phyloP scores from a whole-genome alignment of 2,113 vertebrate genomes.

The Campylomormyrus tamandua region DNA sequence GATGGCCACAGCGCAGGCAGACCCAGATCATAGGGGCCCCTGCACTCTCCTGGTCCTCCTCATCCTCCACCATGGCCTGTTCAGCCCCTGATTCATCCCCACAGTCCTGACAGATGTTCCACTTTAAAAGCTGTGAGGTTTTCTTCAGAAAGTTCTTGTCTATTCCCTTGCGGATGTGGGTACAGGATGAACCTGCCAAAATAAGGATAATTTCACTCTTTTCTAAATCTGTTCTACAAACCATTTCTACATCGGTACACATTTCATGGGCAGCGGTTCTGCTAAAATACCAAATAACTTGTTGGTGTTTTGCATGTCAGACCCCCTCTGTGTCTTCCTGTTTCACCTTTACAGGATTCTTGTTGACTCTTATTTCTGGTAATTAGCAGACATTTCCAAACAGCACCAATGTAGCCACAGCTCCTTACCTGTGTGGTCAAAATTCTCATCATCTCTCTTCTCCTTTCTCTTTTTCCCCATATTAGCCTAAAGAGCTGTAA shows the following conservation, averaged over 20 bases:
- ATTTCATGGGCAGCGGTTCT: too few species aligned
- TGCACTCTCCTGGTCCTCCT: slow-evolving; percentile 55
- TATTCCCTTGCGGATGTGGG: slow-evolving; percentile 77
- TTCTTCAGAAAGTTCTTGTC: slow-evolving; percentile 77
- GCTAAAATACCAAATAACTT: not conserved
- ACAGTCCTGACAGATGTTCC: slow-evolving; percentile 80
- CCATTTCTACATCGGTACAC: not conserved
- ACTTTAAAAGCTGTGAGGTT: slow-evolving; percentile 58
- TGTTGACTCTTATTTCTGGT: not conserved
- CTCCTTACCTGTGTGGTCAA: slow-evolving; percentile 49
- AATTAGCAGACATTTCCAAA: not conserved
- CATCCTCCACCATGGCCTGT: slow-evolving; percentile 46
- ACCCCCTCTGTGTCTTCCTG: not conserved
- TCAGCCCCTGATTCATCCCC: slow-evolving; percentile 50
- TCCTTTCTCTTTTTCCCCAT: slow-evolving; percentile 65
- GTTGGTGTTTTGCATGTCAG: too few species aligned
- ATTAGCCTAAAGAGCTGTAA: slow-evolving; percentile 21
- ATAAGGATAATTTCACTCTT: not conserved
- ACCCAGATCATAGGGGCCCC: slow-evolving; percentile 70
- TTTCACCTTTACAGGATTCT: not conserved
- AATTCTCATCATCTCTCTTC: slow-evolving; percentile 44
- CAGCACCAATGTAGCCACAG: not conserved
- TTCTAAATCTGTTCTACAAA: not conserved
- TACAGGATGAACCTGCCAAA: slow-evolving; percentile 67
- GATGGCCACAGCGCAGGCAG: slow-evolving; percentile 91